A percentile compares a stretch with the other conserved stretches of the same genome.
Evolutionary conservation across 2,113 vertebrate species (phyloP).

Genomic region (Donacobius atricapilla): DNA sequence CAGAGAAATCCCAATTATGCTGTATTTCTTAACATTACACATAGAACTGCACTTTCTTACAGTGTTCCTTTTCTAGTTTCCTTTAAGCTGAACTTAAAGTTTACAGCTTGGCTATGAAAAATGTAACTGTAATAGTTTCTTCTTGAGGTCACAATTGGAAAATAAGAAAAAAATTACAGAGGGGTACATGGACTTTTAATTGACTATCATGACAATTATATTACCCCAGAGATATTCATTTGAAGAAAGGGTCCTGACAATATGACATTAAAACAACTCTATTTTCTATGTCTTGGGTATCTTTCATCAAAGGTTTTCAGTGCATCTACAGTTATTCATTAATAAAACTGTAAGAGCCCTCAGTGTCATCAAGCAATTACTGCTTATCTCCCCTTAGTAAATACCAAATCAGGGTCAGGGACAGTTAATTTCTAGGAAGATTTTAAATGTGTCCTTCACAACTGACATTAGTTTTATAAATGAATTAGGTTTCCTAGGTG

Average conservation of each 20-base stretch:
- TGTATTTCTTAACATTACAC: not conserved
- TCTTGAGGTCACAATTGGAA: not conserved
- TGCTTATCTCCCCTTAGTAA: not conserved
- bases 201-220: not conserved
- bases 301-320: not conserved
- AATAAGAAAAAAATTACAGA: not conserved
- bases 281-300: not conserved
- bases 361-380: conserved; percentile 13
- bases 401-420: not conserved
- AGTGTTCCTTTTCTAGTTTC: not conserved
- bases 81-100: not conserved
- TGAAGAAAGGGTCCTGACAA: not conserved
- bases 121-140: not conserved
- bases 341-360: not conserved
- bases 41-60: not conserved
- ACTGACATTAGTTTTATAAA: not conserved
- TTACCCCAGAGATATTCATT: not conserved
- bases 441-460: not conserved
- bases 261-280: not conserved
- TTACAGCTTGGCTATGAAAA: not conserved
- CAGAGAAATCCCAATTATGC: not conserved
- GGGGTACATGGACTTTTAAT: not conserved
- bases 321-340: not conserved
- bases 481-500: not conserved
- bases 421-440: not conserved